Conservation (phyloP, 2,888 invertebrate genomes). For the Dasysyrphus albostriatus region DNA sequence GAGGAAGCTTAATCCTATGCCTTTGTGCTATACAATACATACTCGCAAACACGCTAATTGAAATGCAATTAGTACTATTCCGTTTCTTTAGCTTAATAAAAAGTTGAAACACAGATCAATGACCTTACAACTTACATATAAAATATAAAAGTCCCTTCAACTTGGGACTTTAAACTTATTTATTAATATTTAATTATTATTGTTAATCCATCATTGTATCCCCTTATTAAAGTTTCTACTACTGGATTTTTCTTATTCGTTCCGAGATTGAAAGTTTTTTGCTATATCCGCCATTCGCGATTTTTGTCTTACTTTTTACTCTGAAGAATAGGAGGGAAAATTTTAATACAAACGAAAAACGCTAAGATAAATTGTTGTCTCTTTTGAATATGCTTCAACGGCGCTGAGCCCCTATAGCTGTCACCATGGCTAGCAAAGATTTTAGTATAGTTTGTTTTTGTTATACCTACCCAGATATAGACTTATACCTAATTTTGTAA, state of each 20-base stretch:
- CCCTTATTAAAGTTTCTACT: neutral
- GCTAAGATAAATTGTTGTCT: neutral
- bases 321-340: neutral
- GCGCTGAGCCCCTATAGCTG: neutral
- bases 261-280: neutral
- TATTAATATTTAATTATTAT: neutral
- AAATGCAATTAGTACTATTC: neutral
- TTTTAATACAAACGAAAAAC: neutral
- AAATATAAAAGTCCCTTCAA: neutral
- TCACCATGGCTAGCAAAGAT: neutral
- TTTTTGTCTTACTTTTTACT: neutral
- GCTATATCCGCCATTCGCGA: neutral
- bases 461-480: constrained; percentile 3
- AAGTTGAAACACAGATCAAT: neutral
- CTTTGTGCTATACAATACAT: too few relatives aligned
- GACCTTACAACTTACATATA: neutral
- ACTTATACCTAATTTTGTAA: constrained; percentile 28
- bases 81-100: neutral
- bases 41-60: neutral
- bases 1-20: too few relatives aligned
- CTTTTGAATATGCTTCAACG: neutral
- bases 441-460: neutral
- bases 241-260: neutral
- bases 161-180: neutral
- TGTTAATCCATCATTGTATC: neutral